phyloP scores from a whole-genome alignment of 2,113 vertebrate genomes.

The Labrus mixtus region DNA sequence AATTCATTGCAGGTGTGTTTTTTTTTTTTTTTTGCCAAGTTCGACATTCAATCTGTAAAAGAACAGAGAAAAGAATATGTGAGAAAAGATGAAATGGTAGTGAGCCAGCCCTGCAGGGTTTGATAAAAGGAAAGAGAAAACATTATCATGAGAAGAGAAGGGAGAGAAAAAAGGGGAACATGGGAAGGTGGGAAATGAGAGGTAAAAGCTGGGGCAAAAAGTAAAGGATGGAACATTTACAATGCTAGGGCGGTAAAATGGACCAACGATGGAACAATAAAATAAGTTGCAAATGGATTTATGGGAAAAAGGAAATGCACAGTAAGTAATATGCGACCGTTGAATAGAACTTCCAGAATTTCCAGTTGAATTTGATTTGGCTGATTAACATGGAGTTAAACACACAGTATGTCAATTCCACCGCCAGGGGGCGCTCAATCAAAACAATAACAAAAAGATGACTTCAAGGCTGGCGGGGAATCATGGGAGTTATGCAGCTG shows the following conservation, averaged over 20 bases:
- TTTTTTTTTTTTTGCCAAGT: slow-evolving; percentile 11
- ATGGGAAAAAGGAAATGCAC: slow-evolving; percentile 6
- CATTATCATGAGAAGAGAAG: slow-evolving; percentile 23
- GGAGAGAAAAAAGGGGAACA: neutral
- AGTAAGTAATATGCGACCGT: neutral
- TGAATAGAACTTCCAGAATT: neutral
- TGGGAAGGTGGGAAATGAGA: slow-evolving; percentile 11
- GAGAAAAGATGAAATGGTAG: slow-evolving; percentile 25
- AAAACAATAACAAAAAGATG: no score
- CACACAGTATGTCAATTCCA: no score
- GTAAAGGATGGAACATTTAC: neutral
- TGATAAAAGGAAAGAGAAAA: slow-evolving; percentile 38
- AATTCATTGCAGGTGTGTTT: slow-evolving; percentile 33
- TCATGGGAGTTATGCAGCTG: no score
- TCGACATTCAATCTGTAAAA: slow-evolving; percentile 23
- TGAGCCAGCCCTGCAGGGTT: slow-evolving; percentile 19
- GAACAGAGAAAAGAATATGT: slow-evolving; percentile 14
- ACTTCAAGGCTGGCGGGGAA: no score
- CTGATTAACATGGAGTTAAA: neutral
- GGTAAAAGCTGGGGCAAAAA: slow-evolving; percentile 6
- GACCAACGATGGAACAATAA: slow-evolving; percentile 19
- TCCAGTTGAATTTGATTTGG: neutral
- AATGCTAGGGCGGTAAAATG: neutral
- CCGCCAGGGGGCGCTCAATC: no score
- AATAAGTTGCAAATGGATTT: slow-evolving; percentile 9